phyloP scores from a whole-genome alignment of 2,113 vertebrate genomes.

The Helogale parvula region DNA sequence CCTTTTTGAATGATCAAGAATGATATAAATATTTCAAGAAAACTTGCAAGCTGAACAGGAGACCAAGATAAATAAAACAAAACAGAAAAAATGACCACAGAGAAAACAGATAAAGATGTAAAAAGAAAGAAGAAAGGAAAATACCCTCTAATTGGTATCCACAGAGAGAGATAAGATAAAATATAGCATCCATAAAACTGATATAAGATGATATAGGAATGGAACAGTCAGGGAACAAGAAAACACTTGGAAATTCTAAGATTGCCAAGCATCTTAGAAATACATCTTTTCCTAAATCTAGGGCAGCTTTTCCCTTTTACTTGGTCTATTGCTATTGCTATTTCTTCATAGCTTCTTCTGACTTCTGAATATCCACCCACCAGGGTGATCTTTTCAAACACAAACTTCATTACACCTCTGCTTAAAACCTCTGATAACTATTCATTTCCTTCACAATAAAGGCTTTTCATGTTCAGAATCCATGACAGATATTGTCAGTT shows the following conservation, averaged over 20 bases:
- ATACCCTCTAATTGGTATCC: neutral
- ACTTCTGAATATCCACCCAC: neutral
- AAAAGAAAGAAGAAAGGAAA: neutral
- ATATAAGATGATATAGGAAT: neutral
- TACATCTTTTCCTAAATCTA: neutral
- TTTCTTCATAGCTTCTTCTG: neutral
- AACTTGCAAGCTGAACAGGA: neutral
- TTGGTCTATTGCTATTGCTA: neutral
- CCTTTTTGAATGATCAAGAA: neutral
- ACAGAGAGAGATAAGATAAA: conserved; percentile 6
- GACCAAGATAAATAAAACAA: neutral
- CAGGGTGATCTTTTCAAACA: neutral
- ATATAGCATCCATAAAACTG: neutral
- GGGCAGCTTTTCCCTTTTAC: neutral
- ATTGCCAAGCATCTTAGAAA: neutral
- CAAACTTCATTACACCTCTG: neutral
- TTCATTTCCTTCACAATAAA: neutral
- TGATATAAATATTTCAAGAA: neutral
- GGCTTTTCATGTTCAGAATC: neutral
- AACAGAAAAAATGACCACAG: neutral
- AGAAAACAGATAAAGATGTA: neutral
- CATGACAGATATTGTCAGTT: neutral
- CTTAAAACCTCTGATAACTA: neutral
- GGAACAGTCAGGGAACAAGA: neutral
- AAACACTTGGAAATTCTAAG: neutral